Conservation (phyloP, 2,797 vertebrate genomes). For the Crocidura indochinensis region DNA sequence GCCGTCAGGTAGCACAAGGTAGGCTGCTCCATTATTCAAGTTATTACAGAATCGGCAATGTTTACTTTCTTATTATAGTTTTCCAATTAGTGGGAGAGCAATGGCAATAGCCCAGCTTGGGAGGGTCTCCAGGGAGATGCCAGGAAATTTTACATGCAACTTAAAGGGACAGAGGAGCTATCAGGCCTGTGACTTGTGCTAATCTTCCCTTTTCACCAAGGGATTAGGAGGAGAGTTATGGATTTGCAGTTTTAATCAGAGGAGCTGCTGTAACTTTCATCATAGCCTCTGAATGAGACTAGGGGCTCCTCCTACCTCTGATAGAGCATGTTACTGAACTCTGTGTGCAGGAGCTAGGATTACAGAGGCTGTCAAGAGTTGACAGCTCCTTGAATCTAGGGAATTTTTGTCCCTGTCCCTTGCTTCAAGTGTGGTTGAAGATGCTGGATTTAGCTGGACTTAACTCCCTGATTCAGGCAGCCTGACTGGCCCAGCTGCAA, state of each 20-base stretch:
- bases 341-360: constrained; percentile 55
- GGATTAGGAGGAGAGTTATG: constrained; percentile 80
- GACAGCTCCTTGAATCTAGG: constrained; percentile 20
- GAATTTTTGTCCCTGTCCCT: constrained; percentile 17
- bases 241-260: constrained; percentile 86
- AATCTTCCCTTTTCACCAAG: constrained; percentile 80
- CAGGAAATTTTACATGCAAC: constrained; percentile 76
- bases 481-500: too few relatives aligned
- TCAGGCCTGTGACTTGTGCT: constrained; percentile 17
- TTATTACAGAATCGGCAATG: constrained; percentile 42
- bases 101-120: constrained; percentile 50
- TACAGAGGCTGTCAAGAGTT: constrained; percentile 73
- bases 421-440: neutral
- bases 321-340: neutral
- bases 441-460: neutral
- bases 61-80: constrained; percentile 81
- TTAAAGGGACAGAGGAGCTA: constrained; percentile 81
- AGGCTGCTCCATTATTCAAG: neutral
- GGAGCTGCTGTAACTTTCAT: constrained; percentile 69
- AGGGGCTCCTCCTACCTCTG: constrained; percentile 29
- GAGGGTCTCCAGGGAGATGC: constrained; percentile 75
- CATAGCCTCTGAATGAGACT: constrained; percentile 74
- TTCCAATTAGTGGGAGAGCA: constrained; percentile 82
- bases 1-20: constrained; percentile 43
- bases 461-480: neutral